Percentiles rank a stretch among this genome's conserved stretches.
phyloP scores from a whole-genome alignment of 2,888 invertebrate genomes.

The Drosophila nr. fundita region DNA sequence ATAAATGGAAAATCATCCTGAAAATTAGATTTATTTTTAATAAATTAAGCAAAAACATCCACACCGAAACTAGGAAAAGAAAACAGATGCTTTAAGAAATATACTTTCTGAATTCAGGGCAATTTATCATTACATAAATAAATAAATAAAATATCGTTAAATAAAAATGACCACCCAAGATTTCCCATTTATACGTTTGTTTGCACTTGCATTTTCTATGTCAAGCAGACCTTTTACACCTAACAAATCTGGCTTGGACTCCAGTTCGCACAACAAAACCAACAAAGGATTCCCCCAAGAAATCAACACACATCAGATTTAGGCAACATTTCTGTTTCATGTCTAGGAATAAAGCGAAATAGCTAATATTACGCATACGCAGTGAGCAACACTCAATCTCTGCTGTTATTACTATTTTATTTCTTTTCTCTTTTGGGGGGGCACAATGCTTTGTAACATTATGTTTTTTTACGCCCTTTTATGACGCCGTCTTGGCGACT shows the following conservation, averaged over 20 bases:
- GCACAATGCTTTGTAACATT: constrained; percentile 34
- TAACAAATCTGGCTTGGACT: background rate
- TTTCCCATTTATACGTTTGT: background rate
- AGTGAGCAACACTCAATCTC: constrained; percentile 22
- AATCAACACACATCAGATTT: constrained; percentile 25
- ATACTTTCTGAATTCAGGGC: background rate
- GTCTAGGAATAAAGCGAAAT: constrained; percentile 50
- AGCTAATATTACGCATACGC: constrained; percentile 66
- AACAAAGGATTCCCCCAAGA: constrained; percentile 12
- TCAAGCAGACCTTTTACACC: background rate
- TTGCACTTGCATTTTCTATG: constrained; percentile 7
- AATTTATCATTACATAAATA: too few relatives aligned
- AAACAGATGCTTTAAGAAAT: background rate
- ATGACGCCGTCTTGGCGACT: constrained; percentile 7
- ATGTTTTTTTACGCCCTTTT: constrained; percentile 5
- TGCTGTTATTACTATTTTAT: constrained; percentile 3
- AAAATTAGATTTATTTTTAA: background rate
- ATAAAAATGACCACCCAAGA: background rate
- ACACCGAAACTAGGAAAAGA: background rate
- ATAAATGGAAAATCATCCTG: background rate
- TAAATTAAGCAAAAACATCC: background rate
- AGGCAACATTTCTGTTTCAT: constrained; percentile 43
- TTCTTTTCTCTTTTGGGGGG: background rate
- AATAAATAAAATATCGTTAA: too few relatives aligned
- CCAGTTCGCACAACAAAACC: background rate